phyloP scores from a whole-genome alignment of 2,888 invertebrate genomes.

The Lasioglossum morio region DNA sequence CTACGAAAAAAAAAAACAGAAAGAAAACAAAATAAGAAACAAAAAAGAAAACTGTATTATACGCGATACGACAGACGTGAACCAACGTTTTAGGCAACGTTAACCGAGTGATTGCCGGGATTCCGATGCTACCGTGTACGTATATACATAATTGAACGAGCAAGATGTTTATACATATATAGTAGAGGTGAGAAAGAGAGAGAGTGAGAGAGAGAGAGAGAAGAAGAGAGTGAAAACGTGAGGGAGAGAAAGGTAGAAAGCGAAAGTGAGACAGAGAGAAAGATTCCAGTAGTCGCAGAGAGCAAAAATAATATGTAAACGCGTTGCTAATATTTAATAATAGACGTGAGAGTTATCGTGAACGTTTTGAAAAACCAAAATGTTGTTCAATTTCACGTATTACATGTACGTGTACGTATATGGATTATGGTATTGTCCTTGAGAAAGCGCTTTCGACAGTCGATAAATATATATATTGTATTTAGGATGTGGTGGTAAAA shows the following conservation, averaged over 20 bases:
- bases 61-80: constrained; percentile 49
- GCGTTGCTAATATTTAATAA: constrained; percentile 65
- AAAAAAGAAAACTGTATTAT: constrained; percentile 54
- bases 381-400: constrained; percentile 82
- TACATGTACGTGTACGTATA: constrained; percentile 45
- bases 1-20: constrained; percentile 31
- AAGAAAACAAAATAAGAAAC: background rate
- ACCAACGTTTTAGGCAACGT: background rate
- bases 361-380: constrained; percentile 83
- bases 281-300: constrained; percentile 65
- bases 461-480: constrained; percentile 26
- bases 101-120: constrained; percentile 35
- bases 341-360: constrained; percentile 74
- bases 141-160: constrained; percentile 43
- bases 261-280: constrained; percentile 11
- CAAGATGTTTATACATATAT: constrained; percentile 50
- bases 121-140: constrained; percentile 58
- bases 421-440: constrained; percentile 36
- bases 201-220: background rate
- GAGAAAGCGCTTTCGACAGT: constrained; percentile 23
- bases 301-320: constrained; percentile 66
- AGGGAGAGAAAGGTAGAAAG: constrained; percentile 21
- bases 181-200: constrained; percentile 21
- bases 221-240: background rate
- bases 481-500: constrained; percentile 47